Base-by-base conservation (phyloP, 2,113 vertebrate genomes). In the Micronycteris hirsuta region DNA sequence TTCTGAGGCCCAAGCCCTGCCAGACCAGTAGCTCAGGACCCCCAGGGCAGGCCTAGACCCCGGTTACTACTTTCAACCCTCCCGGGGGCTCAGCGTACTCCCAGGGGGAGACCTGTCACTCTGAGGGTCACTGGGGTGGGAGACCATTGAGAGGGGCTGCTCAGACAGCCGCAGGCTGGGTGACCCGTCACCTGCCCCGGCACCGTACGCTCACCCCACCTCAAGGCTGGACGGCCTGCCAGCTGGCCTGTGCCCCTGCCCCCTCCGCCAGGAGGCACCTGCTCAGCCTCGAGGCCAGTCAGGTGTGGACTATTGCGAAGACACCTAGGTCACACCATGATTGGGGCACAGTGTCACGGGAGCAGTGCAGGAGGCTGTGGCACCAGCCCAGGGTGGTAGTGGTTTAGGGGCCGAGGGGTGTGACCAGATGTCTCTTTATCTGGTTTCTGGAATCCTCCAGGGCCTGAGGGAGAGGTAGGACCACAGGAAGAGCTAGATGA, bases 401-500 rank as follows among this genome's bases (percentile, higher is more conserved):
- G 6, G 19, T 76, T 65, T 65, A 14, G 70, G 70, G 28, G 20
- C 1, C 38, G 36, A 74, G 43, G 5, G 22, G 52, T 52, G n/a
- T 0, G 4, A 20, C 45, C 28, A 31, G 36, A 1, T 28, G 20
- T 54, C 28, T 22, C 11, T 24, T 26, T 65, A 9, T 54, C 68
- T 20, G 1, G 36, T 54, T 33, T 43, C 43, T 54, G 28, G 56
- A 49, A 20, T 5, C 70, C 33, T 45, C 38, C 41, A 36, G 12
- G 70, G 58, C 26, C 16, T 33, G 14, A 2, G 0, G 0, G 20
- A 20, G 43, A 43, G 28, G 28, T 41, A 52, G 28, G 58, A 24
- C 43, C 10, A 2, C 0, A 17, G 45, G 80, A 28, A 54, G 31
- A 10, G 1, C 0, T 0, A 24, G n/a, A 24, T 12, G 16, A 22